Evolutionary conservation across 2,797 vertebrate species (phyloP).

Genomic region (Takifugu ocellatus): DNA sequence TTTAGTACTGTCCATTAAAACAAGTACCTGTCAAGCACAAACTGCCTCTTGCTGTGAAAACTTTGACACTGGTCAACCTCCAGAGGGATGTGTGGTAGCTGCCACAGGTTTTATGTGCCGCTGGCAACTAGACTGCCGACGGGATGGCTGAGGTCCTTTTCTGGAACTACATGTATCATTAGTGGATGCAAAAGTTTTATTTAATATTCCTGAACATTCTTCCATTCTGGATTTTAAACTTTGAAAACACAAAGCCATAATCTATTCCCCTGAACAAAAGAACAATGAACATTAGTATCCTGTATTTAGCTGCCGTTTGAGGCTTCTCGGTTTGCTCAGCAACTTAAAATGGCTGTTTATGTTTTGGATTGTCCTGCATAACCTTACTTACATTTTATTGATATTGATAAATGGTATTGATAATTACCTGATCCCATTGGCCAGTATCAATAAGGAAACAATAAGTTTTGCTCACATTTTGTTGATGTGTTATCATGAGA

Average conservation of each 20-base stretch:
- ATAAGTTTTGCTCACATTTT: too few species aligned
- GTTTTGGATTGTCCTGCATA: too few species aligned
- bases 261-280: too few species aligned
- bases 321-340: too few species aligned
- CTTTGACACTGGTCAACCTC: constrained; percentile 56
- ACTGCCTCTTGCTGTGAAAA: constrained; percentile 52
- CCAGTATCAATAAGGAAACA: too few species aligned
- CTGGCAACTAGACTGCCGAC: constrained; percentile 29
- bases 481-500: too few species aligned
- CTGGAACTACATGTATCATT: constrained; percentile 32
- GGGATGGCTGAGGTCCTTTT: constrained; percentile 32
- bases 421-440: too few species aligned
- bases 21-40: constrained; percentile 57
- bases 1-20: constrained; percentile 58
- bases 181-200: constrained; percentile 5
- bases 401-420: too few species aligned
- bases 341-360: too few species aligned
- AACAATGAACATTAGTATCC: too few species aligned
- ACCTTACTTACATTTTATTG: too few species aligned
- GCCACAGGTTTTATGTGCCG: constrained; percentile 24
- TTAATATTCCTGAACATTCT: not conserved
- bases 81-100: constrained; percentile 35
- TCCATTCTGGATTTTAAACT: not conserved
- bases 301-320: too few species aligned
- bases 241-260: not conserved